phyloP scores from a whole-genome alignment of 2,113 vertebrate species.

The Aegypius monachus region DNA sequence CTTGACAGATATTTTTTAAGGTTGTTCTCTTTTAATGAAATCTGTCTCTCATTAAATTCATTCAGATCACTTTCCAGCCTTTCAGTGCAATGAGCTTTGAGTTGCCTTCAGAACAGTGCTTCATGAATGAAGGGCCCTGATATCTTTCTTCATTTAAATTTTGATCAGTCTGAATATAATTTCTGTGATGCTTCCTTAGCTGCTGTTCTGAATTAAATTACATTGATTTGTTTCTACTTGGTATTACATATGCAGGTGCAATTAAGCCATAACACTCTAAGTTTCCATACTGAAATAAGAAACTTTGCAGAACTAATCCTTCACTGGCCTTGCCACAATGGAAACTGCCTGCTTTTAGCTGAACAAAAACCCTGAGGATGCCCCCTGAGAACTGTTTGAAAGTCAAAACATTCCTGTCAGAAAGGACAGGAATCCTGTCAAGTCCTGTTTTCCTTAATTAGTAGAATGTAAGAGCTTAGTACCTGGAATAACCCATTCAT shows the following conservation, averaged over 20 bases:
- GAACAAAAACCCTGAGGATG: background rate
- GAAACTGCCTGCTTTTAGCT: background rate
- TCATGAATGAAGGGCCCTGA: background rate
- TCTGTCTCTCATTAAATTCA: background rate
- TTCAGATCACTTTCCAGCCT: background rate
- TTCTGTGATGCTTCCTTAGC: background rate
- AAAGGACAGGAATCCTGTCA: background rate
- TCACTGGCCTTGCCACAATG: background rate
- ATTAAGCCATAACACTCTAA: background rate
- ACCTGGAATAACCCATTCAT: background rate
- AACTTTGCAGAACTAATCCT: background rate
- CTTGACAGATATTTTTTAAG: background rate
- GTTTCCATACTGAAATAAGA: background rate
- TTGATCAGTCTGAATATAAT: background rate
- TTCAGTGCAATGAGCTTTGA: background rate
- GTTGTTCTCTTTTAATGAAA: background rate
- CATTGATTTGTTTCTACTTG: background rate
- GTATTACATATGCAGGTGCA: background rate
- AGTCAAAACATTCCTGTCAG: background rate
- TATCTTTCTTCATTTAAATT: slow-evolving; percentile 11
- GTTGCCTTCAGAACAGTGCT: background rate
- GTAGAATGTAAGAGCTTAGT: background rate
- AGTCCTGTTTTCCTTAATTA: background rate
- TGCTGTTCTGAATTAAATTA: background rate
- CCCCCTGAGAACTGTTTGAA: background rate